These are phyloP conservation scores for Ciona savignyi DNA, from an alignment of 23 tunicate species.

Conservation along the genomic window DNA sequence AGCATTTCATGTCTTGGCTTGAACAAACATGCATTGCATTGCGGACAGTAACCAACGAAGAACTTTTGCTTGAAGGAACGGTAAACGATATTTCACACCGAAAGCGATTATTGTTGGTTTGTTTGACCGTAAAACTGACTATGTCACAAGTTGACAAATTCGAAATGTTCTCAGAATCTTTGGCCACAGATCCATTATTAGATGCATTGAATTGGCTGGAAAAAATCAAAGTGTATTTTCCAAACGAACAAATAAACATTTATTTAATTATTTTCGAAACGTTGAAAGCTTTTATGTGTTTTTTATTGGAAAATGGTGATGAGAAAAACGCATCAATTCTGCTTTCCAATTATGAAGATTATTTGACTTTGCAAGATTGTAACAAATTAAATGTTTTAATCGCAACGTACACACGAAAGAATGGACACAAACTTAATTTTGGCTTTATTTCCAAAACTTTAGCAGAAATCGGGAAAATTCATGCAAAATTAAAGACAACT, in stretches of 20 bases:
- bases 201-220: background rate
- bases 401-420: background rate
- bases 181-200: background rate
- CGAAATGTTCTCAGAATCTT: background rate
- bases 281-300: background rate
- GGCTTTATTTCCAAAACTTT: too few relatives aligned
- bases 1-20: background rate
- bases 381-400: background rate
- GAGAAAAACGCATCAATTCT: background rate
- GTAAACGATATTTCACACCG: background rate
- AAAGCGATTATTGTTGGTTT: background rate
- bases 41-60: background rate
- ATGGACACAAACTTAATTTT: background rate
- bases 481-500: too few relatives aligned
- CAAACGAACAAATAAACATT: background rate
- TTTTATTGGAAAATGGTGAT: background rate
- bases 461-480: background rate
- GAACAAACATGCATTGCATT: background rate
- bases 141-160: background rate
- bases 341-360: background rate
- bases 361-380: background rate
- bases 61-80: too few relatives aligned
- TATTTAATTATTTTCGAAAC: background rate
- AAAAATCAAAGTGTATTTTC: background rate
- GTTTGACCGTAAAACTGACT: background rate